These are phyloP conservation scores for Natrix natrix DNA, from an alignment of 2,797 vertebrate species.

Conservation along the genomic window DNA sequence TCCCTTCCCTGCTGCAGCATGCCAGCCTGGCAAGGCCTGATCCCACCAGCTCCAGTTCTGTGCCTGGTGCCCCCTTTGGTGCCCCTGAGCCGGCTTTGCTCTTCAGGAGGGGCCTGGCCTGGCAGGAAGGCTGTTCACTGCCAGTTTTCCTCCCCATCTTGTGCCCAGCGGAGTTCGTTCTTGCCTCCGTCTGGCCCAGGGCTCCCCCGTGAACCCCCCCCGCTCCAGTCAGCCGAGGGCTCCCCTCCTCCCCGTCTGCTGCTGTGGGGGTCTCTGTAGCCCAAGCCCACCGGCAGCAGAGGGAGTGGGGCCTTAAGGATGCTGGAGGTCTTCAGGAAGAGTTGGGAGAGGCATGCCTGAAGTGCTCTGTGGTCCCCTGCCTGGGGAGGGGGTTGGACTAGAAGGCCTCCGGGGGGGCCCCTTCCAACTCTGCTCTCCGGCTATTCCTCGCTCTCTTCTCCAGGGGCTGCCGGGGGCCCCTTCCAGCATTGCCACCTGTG, in stretches of 20 bases:
- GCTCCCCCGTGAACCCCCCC: neutral
- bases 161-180: neutral
- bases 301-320: neutral
- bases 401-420: neutral
- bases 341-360: rapidly evolving
- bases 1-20: neutral
- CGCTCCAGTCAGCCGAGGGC: neutral
- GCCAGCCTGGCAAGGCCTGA: neutral
- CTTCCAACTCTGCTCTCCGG: neutral
- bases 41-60: neutral
- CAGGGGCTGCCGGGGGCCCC: neutral
- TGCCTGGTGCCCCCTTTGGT: too few relatives aligned
- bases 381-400: neutral
- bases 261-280: neutral
- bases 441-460: neutral
- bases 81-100: neutral
- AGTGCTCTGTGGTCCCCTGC: neutral
- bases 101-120: neutral
- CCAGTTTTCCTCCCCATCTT: neutral
- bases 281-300: neutral
- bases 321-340: neutral
- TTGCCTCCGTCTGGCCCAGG: neutral
- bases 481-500: neutral
- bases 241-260: rapidly evolving
- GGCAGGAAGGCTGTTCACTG: neutral